phyloP scores from a whole-genome alignment of 92 coral and sea anemone genomes.

The Porites lobata region DNA sequence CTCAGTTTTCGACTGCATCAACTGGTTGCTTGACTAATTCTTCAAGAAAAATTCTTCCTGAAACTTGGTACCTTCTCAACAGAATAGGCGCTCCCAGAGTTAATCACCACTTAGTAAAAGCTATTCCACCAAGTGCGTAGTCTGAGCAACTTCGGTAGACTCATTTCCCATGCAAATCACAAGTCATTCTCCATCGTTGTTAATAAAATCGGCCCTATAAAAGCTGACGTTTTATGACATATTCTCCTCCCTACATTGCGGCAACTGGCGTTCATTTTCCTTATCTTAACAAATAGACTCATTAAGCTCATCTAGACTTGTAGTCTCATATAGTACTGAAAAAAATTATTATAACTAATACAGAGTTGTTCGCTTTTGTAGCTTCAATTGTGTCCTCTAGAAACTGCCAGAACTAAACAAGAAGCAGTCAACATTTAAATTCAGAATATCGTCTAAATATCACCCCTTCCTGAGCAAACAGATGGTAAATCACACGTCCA shows the following conservation, averaged over 20 bases:
- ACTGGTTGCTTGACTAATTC: background rate
- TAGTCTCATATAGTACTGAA: background rate
- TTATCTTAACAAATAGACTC: background rate
- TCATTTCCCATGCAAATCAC: background rate
- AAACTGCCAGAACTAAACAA: background rate
- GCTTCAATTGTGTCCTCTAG: background rate
- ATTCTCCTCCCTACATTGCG: background rate
- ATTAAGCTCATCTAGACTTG: background rate
- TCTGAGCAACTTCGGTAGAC: background rate
- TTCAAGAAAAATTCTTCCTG: background rate
- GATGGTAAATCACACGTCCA: background rate
- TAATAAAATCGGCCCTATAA: background rate
- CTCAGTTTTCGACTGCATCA: background rate
- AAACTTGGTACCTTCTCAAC: conserved; percentile 7
- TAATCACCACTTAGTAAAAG: background rate
- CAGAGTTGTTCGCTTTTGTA: no score
- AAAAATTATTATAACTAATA: no score
- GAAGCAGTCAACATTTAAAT: background rate
- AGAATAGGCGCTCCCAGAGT: background rate
- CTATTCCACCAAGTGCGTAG: background rate
- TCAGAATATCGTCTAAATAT: background rate
- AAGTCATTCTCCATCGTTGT: background rate
- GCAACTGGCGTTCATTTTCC: background rate
- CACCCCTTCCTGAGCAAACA: background rate
- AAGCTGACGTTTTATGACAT: background rate